Evolutionary conservation across 2,113 vertebrate genomes (phyloP), one percentile per base, ranked within the genome.

Genomic region (Alectura lathami): DNA sequence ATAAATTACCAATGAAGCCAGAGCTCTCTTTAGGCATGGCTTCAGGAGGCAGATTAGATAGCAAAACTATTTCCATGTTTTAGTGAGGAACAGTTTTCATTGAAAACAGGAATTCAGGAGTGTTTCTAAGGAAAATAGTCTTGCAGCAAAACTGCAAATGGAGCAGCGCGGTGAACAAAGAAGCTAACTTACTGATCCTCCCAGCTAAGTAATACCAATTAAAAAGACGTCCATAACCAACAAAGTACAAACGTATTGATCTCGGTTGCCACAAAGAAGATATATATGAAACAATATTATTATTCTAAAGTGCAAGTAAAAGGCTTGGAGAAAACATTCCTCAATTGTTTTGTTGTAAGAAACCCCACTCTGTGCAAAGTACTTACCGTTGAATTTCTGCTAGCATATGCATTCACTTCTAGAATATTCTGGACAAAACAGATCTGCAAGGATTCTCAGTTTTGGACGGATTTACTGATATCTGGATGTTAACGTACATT

Each of bases 21-120:
- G 36, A 88, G 38, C 81, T 93, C 93, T 67, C 91, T 96, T 88
- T 45, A 95, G 60, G 83, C 78, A 83, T 82, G 89, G 92, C 91
- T 96, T 97, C 68, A 77, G 67, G 88, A 83, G 53, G 83, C 75
- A 94, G 96, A 94, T 76, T 94, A 96, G 43, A 83, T 86, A 73
- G 88, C 54, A 97, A 91, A 96, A 89, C 74, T 91, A 56, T 95
- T 84, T 93, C 60, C 84, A 77, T 91, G 63, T 88, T 66, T 77
- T 93, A 74, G 85, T 80, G 89, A 95, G 92, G 96, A 60, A 62
- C 86, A 90, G 56, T 96, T 95, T 97, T 94, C 80, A 90, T 5
- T 93, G 93, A 84, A 96, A 79, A 75, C 54, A 83, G 76, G 36
- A 96, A 90, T 96, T 95, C 48, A 83, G 80, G 57, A 91, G 24